A percentile compares a stretch with the other conserved stretches of the same genome.
phyloP scores from a whole-genome alignment of 2,888 invertebrate genomes.

The Brenthis ino region DNA sequence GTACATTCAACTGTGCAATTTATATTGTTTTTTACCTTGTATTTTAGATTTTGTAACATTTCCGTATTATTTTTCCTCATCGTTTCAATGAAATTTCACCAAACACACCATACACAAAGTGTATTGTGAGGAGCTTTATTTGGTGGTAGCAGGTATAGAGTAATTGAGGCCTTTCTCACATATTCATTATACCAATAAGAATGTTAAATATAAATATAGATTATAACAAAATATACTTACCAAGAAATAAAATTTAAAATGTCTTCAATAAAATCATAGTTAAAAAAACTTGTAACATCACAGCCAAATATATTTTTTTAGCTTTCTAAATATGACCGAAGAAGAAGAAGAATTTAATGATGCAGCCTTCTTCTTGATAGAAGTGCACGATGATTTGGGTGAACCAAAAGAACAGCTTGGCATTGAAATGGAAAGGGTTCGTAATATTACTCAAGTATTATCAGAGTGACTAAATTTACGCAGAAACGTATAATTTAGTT shows the following conservation, averaged over 20 bases:
- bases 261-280: not conserved
- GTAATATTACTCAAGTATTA: conserved; percentile 32
- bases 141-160: too few relatives aligned
- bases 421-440: conserved; percentile 86
- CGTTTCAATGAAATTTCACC: too few relatives aligned
- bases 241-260: too few relatives aligned
- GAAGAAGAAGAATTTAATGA: conserved; percentile 74
- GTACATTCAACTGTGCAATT: conserved; percentile 14
- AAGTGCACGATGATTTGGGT: conserved; percentile 88
- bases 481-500: not conserved
- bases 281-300: not conserved
- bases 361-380: conserved; percentile 84
- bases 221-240: too few relatives aligned
- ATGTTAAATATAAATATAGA: too few relatives aligned
- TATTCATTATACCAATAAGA: too few relatives aligned
- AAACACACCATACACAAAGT: too few relatives aligned
- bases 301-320: conserved; percentile 36
- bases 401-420: conserved; percentile 89
- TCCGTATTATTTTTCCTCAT: not conserved
- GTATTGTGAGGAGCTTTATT: too few relatives aligned
- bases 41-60: not conserved
- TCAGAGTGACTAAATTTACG: not conserved
- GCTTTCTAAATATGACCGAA: conserved; percentile 62
- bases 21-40: not conserved
- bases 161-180: too few relatives aligned